phyloP scores from a whole-genome alignment of 2,888 invertebrate genomes.

The Apocheima hispidaria region DNA sequence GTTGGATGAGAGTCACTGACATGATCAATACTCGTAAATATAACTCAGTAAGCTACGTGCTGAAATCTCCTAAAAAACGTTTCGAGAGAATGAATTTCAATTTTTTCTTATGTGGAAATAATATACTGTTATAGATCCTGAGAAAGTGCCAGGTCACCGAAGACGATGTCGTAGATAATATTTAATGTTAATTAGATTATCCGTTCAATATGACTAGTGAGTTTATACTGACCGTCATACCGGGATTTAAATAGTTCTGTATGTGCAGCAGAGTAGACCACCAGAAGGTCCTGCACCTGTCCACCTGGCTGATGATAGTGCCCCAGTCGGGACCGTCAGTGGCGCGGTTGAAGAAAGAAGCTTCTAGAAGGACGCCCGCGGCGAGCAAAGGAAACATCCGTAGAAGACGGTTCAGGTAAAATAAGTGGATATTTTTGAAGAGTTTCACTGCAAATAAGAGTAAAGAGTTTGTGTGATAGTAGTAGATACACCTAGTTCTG shows the following conservation, averaged over 20 bases:
- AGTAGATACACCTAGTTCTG: no score
- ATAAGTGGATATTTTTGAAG: constrained; percentile 61
- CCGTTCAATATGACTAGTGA: no score
- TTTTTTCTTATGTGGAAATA: no score
- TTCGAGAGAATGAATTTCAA: no score
- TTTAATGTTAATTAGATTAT: no score
- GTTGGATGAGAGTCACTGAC: not conserved
- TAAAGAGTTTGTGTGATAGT: no score
- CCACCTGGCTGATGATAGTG: constrained; percentile 40
- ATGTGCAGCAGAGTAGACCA: constrained; percentile 66
- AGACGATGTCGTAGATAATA: no score
- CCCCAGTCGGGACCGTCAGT: constrained; percentile 62
- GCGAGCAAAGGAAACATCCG: constrained; percentile 68
- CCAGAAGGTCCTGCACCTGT: constrained; percentile 61
- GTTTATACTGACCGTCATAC: constrained; percentile 48
- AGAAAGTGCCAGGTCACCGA: no score
- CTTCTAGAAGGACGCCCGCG: constrained; percentile 55
- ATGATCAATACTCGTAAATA: not conserved
- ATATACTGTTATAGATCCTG: no score
- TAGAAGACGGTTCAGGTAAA: constrained; percentile 63
- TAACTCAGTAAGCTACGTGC: no score
- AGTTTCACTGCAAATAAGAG: constrained; percentile 46
- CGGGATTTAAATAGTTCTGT: constrained; percentile 62
- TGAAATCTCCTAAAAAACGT: no score
- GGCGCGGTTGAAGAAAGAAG: constrained; percentile 55